These are phyloP conservation scores for Drosophila kepulauana DNA, from an alignment of 1,140 invertebrate genomes.

Conservation along the genomic window DNA sequence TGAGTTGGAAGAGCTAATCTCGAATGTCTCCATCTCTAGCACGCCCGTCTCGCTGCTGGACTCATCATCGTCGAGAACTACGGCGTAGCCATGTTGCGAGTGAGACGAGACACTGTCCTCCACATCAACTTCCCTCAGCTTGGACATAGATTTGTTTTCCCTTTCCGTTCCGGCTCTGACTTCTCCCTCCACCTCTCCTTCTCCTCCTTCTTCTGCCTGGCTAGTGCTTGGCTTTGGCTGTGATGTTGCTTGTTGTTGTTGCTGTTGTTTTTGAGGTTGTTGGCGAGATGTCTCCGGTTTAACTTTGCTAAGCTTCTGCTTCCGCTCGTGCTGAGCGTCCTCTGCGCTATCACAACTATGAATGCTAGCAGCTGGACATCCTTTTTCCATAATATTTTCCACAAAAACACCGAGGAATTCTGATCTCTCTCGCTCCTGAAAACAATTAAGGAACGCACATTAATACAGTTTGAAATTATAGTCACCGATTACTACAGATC, in stretches of 20 bases:
- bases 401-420: conserved; percentile 6
- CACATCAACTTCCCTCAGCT: conserved; percentile 68
- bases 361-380: conserved; percentile 71
- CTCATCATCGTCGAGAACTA: conserved; percentile 81
- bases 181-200: conserved; percentile 17
- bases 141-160: conserved; percentile 72
- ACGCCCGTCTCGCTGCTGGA: conserved; percentile 72
- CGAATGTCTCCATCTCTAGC: conserved; percentile 71
- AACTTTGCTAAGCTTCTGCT: conserved; percentile 22
- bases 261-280: conserved; percentile 1
- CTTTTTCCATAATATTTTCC: conserved; percentile 76
- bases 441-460: background rate
- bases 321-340: conserved; percentile 45
- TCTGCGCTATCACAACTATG: conserved; percentile 49
- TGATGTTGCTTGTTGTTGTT: too few relatives aligned
- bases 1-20: conserved; percentile 82
- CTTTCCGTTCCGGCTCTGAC: conserved; percentile 22
- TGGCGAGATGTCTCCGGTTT: conserved; percentile 19
- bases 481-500: background rate
- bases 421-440: conserved; percentile 41
- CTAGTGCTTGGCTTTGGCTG: conserved; percentile 59
- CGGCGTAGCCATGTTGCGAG: conserved; percentile 78
- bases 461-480: background rate
- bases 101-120: conserved; percentile 75
- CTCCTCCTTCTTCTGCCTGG: conserved; percentile 28